Conservation (phyloP, 2,797 vertebrate genomes). For the Mus minutoides region DNA sequence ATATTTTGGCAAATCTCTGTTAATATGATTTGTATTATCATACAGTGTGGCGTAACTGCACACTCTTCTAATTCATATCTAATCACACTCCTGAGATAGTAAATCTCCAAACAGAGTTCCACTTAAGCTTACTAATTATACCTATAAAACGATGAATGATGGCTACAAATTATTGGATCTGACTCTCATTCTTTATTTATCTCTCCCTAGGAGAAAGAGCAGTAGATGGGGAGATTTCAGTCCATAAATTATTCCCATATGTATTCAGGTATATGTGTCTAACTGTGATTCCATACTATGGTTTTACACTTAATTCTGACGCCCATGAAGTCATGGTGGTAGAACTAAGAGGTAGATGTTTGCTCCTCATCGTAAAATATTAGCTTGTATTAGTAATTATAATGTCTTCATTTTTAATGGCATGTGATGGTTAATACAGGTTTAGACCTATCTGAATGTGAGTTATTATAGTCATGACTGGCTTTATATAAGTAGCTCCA, state of each 20-base stretch:
- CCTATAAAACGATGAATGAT: constrained; percentile 80
- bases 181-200: constrained; percentile 80
- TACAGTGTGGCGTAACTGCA: constrained; percentile 47
- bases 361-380: constrained; percentile 55
- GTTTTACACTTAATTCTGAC: constrained; percentile 43
- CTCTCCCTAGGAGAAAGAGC: constrained; percentile 74
- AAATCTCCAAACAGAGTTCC: constrained; percentile 76
- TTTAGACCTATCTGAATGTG: not conserved
- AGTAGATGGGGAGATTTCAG: constrained; percentile 65
- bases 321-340: constrained; percentile 16
- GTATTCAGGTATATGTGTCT: constrained; percentile 63
- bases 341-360: constrained; percentile 48
- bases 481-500: constrained; percentile 21
- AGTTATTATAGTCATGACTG: constrained; percentile 5
- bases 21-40: constrained; percentile 66
- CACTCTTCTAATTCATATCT: constrained; percentile 75
- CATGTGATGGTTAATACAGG: not conserved
- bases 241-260: constrained; percentile 70
- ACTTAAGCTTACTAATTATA: constrained; percentile 80
- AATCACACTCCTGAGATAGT: constrained; percentile 78
- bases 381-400: constrained; percentile 40
- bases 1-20: constrained; percentile 68
- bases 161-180: constrained; percentile 79
- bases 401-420: constrained; percentile 35
- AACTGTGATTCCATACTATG: constrained; percentile 51